Conservation (phyloP, 2,888 invertebrate species). For the Seira sanloemensis region DNA sequence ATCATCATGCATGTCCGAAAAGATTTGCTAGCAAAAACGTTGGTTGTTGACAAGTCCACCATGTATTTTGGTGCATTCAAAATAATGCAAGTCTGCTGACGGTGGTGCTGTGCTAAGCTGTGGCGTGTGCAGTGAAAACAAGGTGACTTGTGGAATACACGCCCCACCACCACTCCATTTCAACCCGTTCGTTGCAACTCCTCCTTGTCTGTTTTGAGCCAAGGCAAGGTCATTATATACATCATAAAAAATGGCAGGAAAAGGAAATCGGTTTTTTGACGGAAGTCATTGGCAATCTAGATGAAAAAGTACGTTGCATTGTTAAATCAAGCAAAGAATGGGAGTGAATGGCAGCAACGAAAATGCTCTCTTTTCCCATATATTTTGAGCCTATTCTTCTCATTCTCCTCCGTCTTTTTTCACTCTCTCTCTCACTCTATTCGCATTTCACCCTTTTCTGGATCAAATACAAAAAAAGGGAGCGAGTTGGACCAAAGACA, state of each 20-base stretch:
- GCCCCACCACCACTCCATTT: background rate
- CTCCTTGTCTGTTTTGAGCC: background rate
- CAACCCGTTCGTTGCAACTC: background rate
- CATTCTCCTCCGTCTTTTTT: background rate
- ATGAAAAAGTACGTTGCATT: slow-evolving; percentile 31
- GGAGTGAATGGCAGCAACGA: background rate
- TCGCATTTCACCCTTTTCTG: slow-evolving; percentile 8
- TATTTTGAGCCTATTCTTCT: background rate
- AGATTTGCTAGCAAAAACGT: no score
- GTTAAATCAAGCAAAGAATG: slow-evolving; percentile 22
- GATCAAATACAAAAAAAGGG: background rate
- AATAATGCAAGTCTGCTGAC: no score
- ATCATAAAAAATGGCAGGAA: slow-evolving; percentile 50
- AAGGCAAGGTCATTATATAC: background rate
- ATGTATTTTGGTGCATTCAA: no score
- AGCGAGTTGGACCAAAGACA: slow-evolving; percentile 13
- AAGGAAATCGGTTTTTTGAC: slow-evolving; percentile 62
- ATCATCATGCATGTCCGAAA: no score
- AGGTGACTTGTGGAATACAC: background rate
- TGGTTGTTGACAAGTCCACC: no score
- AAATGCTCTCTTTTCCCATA: background rate
- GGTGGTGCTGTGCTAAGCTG: background rate
- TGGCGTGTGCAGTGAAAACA: background rate
- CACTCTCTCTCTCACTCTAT: no score
- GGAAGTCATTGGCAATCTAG: slow-evolving; percentile 57